Percentiles rank a stretch among this genome's conserved stretches.
These are phyloP conservation scores for Lophotis ruficrista DNA, from an alignment of 2,113 vertebrate species.

Conservation along the genomic window DNA sequence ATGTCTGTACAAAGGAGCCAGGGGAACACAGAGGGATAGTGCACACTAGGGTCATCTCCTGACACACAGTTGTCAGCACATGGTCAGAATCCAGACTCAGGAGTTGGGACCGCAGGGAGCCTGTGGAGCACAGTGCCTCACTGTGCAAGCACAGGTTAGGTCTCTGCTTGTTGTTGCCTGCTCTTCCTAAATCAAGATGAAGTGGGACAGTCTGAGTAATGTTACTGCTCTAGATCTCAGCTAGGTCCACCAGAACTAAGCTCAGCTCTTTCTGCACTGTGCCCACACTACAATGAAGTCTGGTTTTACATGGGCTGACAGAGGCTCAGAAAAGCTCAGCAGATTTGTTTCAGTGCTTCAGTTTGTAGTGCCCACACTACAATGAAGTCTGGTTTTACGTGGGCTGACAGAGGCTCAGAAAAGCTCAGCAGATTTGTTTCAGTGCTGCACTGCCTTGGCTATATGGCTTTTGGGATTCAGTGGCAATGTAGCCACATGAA, in stretches of 20 bases:
- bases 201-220: neutral
- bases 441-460: neutral
- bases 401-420: neutral
- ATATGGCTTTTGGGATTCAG: neutral
- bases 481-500: neutral
- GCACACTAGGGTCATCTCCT: neutral
- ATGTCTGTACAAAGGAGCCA: neutral
- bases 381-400: neutral
- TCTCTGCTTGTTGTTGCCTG: neutral
- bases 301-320: neutral
- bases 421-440: neutral
- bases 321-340: neutral
- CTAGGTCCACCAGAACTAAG: neutral
- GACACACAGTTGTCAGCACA: accelerated
- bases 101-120: accelerated
- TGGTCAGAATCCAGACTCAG: neutral
- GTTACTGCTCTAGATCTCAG: neutral
- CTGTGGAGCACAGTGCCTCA: accelerated
- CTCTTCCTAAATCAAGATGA: neutral
- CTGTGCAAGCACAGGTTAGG: accelerated
- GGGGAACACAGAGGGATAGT: too few species aligned
- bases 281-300: too few species aligned
- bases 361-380: too few species aligned
- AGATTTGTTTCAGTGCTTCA: too few species aligned
- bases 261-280: neutral